Base-by-base conservation (phyloP, 2,113 vertebrate genomes). In the Antennarius striatus region DNA sequence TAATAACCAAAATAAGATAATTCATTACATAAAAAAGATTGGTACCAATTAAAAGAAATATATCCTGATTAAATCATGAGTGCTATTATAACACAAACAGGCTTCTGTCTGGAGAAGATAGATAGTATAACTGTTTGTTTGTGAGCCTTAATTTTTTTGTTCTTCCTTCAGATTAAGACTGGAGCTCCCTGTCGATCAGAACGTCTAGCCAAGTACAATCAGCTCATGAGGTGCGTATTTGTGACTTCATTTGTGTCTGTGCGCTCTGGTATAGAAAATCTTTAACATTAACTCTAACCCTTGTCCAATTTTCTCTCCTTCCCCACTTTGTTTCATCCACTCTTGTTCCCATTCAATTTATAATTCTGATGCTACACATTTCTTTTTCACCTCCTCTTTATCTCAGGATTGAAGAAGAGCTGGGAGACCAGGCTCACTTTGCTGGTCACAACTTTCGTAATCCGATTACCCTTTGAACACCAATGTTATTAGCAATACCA, bases 361-460 rank as follows among this genome's bases (percentile, higher is more conserved):
- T 40, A 15, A 42, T 4, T 58, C 59, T 22, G 14, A 61, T 63
- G n/a, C 73, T 65, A 32, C 53, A 13, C 57, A 45, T 69, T 57
- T 49, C 16, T 63, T 2, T 56, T n/a, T 75, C 40, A 10, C 48
- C 48, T 54, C 53, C 68, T 56, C 57, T 39, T 71, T 54, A 53
- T 80, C 70, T 84, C 88, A 97, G 96, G 91, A 97, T 97, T 81
- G 96, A 97, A 80, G 96, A 97, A 77, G 95, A 96, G 81, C 86
- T 97, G 59, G 96, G 95, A 0, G 95, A 95, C 0, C 95, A 96
- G 90, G 96, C 96, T 57, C 96, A 91, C 78, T 96, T 95, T 40
- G 96, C 96, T 0, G 96, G 96, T 75, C 95, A 97, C 88, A 97
- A 96, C 88, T 97, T 97, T 52, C 95, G 96, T 73, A 97, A 97